Percentiles rank a stretch among this genome's conserved stretches.
Conservation (phyloP, 92 coral and sea anemone genomes). For the Zoanthus sociatus region DNA sequence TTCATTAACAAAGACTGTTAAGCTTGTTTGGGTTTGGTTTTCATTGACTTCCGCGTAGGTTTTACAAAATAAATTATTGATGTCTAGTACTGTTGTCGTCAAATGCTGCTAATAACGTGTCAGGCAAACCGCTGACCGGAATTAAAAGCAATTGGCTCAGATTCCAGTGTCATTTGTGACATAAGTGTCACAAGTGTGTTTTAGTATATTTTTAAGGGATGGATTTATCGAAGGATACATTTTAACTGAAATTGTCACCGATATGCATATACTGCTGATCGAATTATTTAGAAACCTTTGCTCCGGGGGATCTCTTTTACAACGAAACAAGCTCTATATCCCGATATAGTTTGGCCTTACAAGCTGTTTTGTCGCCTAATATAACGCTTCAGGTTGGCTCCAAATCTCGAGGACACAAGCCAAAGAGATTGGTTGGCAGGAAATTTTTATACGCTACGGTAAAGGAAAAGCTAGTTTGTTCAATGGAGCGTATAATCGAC, state of each 20-base stretch:
- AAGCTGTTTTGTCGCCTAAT: not conserved
- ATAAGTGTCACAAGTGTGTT: too few relatives aligned
- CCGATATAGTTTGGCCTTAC: not conserved
- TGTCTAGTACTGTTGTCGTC: not conserved
- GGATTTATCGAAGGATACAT: not conserved
- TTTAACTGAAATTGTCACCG: not conserved
- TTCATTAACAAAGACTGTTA: too few relatives aligned
- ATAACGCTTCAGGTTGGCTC: constrained; percentile 21
- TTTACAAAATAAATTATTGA: not conserved
- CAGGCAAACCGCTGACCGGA: constrained; percentile 44
- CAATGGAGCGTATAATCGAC: not conserved
- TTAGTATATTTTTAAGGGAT: not conserved
- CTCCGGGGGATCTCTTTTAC: not conserved
- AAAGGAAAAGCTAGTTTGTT: not conserved
- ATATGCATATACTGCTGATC: not conserved
- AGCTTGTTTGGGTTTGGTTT: too few relatives aligned
- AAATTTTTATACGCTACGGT: not conserved
- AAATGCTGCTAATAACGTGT: not conserved
- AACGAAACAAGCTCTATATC: not conserved
- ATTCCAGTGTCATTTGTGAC: constrained; percentile 19
- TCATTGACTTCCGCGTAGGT: too few relatives aligned
- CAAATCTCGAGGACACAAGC: not conserved
- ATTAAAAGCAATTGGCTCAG: constrained; percentile 5
- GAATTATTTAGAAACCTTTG: not conserved
- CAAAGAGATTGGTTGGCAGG: not conserved